These are phyloP conservation scores for Lordiphosa clarofinis DNA, from an alignment of 1,140 invertebrate genomes.

Conservation along the genomic window DNA sequence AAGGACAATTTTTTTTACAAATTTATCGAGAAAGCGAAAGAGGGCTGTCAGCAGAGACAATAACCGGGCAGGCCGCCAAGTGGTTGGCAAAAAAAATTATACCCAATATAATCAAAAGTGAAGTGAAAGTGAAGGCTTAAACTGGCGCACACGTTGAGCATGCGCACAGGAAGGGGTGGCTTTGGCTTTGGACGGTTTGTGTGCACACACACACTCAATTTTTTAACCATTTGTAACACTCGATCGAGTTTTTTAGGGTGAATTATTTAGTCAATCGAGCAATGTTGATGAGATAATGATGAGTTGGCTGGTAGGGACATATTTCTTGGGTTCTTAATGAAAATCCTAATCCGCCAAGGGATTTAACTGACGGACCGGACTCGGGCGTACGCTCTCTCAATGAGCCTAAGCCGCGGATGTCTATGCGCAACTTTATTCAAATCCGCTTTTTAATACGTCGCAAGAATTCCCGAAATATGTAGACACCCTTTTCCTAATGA, in stretches of 20 bases:
- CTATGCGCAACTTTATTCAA: conserved; percentile 37
- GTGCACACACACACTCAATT: conserved; percentile 56
- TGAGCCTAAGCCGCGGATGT: conserved; percentile 40
- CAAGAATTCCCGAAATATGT: conserved; percentile 22
- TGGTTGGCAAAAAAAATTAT: conserved; percentile 21
- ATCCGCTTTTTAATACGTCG: conserved; percentile 50
- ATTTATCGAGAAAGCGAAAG: conserved; percentile 35
- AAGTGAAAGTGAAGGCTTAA: conserved; percentile 45
- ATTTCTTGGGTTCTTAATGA: conserved; percentile 3
- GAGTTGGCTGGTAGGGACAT: no score
- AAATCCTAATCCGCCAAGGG: conserved; percentile 12
- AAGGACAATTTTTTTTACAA: conserved; percentile 57
- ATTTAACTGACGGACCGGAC: conserved; percentile 7
- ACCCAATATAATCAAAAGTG: conserved; percentile 10
- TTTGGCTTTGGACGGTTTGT: conserved; percentile 31
- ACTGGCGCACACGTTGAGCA: conserved; percentile 25
- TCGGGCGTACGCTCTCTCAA: not conserved
- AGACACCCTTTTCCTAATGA: conserved; percentile 42
- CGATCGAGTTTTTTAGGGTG: conserved; percentile 44
- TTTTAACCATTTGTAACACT: conserved; percentile 71
- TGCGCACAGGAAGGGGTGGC: conserved; percentile 33
- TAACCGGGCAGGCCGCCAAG: conserved; percentile 23
- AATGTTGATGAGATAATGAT: conserved; percentile 44
- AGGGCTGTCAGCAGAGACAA: conserved; percentile 44
- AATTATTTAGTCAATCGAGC: conserved; percentile 54